Evolutionary conservation across 1,140 invertebrate genomes (phyloP), one percentile per base, ranked within the genome.

Genomic region (Nylanderia fulva): DNA sequence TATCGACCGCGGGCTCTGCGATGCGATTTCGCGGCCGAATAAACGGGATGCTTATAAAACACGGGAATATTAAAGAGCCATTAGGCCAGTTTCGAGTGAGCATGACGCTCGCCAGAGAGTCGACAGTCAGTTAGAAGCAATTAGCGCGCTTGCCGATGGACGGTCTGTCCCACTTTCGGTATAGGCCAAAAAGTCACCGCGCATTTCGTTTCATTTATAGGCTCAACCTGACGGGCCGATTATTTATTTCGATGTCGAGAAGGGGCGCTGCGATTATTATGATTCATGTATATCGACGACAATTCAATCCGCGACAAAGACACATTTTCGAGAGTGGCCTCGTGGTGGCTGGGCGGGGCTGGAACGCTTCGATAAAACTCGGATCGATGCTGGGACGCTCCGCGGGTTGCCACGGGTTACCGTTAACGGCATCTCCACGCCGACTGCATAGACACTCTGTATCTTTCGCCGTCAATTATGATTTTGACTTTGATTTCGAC

Each of bases 381-480:
- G 93, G 94, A 95, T 95, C 94, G 93, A 95, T 95, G 94, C 94
- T 94, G 94, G 93, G 92, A 94, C 92, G 93, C 92, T 86, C 89
- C 84, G 42, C 77, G 86, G 88, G 94, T 95, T 95, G 94, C 94
- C 85, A 94, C 79, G 94, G 94, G 94, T 94, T 94, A 95, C 94
- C 91, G 92, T 95, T 94, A 95, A 94, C 93, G 92, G 92, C 93
- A 94, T 94, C 93, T 93, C 91, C 86, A 84, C 90, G 83, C 39
- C 71, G 27, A 54, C 82, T 61, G 29, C 63, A 71, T 75, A 21
- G 48, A 56, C 60, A 68, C 86, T 48, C 42, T 48, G 61, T 86
- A 85, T 85, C 89, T 48, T 48, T 86, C 69, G 68, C 71, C 74
- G 86, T 89, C 82, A 79, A 89, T 89, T 89, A 85, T 82, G 61